Evolutionary conservation across 2,888 invertebrate species (phyloP).

Genomic region (Hetaerina titia): DNA sequence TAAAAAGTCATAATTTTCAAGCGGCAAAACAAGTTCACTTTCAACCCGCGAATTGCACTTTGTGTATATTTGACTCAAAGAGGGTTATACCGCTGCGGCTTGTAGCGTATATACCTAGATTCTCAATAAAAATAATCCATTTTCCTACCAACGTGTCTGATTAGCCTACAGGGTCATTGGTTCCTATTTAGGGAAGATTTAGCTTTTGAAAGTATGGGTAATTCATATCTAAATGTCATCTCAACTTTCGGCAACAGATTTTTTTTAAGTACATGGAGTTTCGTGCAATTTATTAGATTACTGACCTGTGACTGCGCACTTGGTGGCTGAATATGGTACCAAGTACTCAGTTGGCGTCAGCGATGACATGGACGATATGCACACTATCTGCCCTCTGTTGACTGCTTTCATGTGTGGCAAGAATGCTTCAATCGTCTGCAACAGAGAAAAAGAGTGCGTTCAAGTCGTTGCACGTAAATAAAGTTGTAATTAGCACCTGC

Average conservation of each 20-base stretch:
- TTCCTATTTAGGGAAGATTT: not conserved
- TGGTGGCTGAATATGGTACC: constrained; percentile 17
- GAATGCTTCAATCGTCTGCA: constrained; percentile 9
- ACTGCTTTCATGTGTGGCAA: constrained; percentile 12
- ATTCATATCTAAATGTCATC: not conserved
- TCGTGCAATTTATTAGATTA: not conserved
- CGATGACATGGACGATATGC: constrained; percentile 26
- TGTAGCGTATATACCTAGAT: not conserved
- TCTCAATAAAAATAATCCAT: too few relatives aligned
- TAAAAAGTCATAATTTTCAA: too few relatives aligned
- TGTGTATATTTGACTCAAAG: too few relatives aligned
- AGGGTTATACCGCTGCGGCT: too few relatives aligned
- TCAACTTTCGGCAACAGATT: too few relatives aligned
- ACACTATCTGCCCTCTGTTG: not conserved
- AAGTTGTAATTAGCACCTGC: too few relatives aligned
- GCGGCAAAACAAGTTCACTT: too few relatives aligned
- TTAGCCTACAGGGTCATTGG: not conserved
- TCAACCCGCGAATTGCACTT: too few relatives aligned
- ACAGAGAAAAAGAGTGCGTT: not conserved
- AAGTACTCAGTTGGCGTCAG: not conserved
- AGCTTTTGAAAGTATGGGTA: not conserved
- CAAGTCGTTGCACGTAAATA: not conserved
- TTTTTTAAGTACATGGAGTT: not conserved
- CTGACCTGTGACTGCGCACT: constrained; percentile 7
- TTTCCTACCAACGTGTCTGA: not conserved